Percentiles rank a stretch among this genome's conserved stretches.
phyloP scores from a whole-genome alignment of 2,797 vertebrate genomes.

The Antrozous pallidus region DNA sequence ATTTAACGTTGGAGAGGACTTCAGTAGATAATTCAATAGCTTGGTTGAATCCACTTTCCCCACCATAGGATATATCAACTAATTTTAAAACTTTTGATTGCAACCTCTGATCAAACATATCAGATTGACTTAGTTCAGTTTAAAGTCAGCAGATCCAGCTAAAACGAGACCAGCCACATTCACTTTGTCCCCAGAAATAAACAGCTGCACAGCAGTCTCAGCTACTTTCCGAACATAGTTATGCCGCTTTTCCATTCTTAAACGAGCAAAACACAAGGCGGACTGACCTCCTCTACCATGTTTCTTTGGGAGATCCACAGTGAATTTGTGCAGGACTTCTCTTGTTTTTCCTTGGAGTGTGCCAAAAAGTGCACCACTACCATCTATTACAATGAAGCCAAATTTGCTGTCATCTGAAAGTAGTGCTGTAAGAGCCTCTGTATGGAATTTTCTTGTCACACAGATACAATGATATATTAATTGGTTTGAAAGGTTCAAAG shows the following conservation, averaged over 20 bases:
- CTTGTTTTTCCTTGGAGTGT: slow-evolving; percentile 98
- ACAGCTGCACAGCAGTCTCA: slow-evolving; percentile 98
- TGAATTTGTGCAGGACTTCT: slow-evolving; percentile 99
- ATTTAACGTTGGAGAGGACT: slow-evolving; percentile 99
- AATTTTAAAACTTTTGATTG: slow-evolving; percentile 99
- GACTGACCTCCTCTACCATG: slow-evolving; percentile 99
- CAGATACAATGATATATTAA: slow-evolving; percentile 99
- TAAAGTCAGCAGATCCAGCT: slow-evolving; percentile 98
- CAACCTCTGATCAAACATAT: slow-evolving; percentile 99
- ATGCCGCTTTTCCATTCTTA: slow-evolving; percentile 99
- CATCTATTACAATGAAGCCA: slow-evolving; percentile 99
- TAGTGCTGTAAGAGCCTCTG: slow-evolving; percentile 97
- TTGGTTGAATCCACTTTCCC: slow-evolving; percentile 99
- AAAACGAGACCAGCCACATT: slow-evolving; percentile 98
- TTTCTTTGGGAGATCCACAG: slow-evolving; percentile 99
- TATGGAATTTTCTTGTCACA: slow-evolving; percentile 99
- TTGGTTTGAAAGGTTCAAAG: slow-evolving; percentile 99
- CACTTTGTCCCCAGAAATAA: slow-evolving; percentile 98
- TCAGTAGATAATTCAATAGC: slow-evolving; percentile 98
- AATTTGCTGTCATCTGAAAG: slow-evolving; percentile 99
- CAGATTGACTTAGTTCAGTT: slow-evolving; percentile 99
- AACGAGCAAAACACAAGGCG: slow-evolving; percentile 97
- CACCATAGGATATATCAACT: slow-evolving; percentile 99
- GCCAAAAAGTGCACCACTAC: slow-evolving; percentile 97
- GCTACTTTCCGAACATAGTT: slow-evolving; percentile 99